phyloP scores from a whole-genome alignment of 2,888 invertebrate genomes.

The Operophtera brumata region DNA sequence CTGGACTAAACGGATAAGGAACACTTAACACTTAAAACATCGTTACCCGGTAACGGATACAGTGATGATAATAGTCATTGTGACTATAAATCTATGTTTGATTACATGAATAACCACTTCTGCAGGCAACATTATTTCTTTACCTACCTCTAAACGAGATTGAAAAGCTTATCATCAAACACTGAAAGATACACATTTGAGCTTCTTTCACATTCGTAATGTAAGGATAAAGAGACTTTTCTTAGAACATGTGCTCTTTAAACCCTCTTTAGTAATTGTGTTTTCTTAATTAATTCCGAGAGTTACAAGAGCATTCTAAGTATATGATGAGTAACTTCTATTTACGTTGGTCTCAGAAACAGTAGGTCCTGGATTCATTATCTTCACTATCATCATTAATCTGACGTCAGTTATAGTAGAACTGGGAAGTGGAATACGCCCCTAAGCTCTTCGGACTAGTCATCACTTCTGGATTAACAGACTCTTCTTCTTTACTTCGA shows the following conservation, averaged over 20 bases:
- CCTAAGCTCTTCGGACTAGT: conserved; percentile 71
- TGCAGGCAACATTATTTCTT: background rate
- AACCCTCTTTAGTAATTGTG: too few relatives aligned
- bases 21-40: background rate
- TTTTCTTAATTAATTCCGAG: too few relatives aligned
- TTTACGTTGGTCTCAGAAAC: background rate
- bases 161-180: background rate
- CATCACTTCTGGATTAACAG: conserved; percentile 50
- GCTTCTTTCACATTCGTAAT: background rate
- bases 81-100: background rate
- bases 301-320: too few relatives aligned
- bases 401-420: conserved; percentile 67
- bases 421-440: conserved; percentile 63
- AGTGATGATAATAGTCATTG: background rate
- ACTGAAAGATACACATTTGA: conserved; percentile 7
- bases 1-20: background rate
- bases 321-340: background rate
- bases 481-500: conserved; percentile 50
- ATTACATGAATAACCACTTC: background rate
- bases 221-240: background rate
- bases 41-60: background rate
- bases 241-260: too few relatives aligned
- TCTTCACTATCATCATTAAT: too few relatives aligned
- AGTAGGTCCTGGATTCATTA: conserved; percentile 34
- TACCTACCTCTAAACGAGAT: background rate